Percentiles rank a stretch among this genome's conserved stretches.
Conservation (phyloP, 2,888 invertebrate genomes). For the Glyphotaelius pellucidus region DNA sequence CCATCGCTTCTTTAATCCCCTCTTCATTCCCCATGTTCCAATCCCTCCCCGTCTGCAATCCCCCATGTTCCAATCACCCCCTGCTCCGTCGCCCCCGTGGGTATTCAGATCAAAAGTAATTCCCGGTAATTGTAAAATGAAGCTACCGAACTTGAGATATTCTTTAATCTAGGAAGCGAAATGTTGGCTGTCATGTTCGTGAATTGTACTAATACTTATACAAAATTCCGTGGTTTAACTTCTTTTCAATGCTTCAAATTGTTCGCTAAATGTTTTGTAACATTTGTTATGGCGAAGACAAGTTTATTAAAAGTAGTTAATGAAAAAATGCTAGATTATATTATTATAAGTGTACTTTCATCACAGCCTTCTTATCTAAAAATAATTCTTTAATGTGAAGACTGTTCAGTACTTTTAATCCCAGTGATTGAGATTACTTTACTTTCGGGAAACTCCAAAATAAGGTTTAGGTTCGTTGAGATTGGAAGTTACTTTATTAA, state of each 20-base stretch:
- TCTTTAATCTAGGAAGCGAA: neutral
- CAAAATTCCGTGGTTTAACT: neutral
- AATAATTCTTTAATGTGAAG: too few species aligned
- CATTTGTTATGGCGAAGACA: neutral
- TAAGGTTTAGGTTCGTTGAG: too few species aligned
- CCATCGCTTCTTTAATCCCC: neutral
- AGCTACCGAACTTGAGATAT: neutral
- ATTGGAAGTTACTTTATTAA: too few species aligned
- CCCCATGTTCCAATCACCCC: neutral
- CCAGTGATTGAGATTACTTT: too few species aligned
- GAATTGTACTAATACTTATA: neutral
- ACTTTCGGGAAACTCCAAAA: too few species aligned
- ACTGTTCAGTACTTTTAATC: too few species aligned
- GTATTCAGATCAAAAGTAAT: neutral
- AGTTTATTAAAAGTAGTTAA: neutral
- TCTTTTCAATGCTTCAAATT: neutral
- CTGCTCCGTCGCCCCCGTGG: neutral
- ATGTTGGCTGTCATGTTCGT: neutral
- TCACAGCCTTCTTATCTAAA: too few species aligned
- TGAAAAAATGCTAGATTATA: too few species aligned
- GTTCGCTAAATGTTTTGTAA: neutral
- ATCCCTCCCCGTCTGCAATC: too few species aligned
- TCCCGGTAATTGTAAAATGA: constrained; percentile 2
- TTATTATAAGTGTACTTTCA: too few species aligned
- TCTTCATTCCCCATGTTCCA: neutral